These are phyloP conservation scores for Nothoprocta perdicaria DNA, from an alignment of 2,113 vertebrate species.

Conservation along the genomic window DNA sequence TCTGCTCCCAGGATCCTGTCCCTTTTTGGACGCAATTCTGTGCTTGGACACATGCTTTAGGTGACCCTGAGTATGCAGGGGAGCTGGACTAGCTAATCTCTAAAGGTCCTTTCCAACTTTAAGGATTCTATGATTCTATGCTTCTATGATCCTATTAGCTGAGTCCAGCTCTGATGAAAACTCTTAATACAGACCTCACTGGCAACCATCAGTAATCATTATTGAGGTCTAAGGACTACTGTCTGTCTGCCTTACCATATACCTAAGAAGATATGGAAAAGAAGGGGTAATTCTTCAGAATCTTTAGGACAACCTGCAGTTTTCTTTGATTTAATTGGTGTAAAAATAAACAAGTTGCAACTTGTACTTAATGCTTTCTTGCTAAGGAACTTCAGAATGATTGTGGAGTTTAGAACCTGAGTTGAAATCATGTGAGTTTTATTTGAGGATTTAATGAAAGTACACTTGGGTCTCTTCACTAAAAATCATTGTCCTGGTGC, in stretches of 20 bases:
- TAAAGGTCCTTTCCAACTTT: too few relatives aligned
- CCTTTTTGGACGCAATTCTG: too few relatives aligned
- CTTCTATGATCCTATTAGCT: background rate
- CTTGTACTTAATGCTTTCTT: background rate
- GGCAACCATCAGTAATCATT: background rate
- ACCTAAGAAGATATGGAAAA: background rate
- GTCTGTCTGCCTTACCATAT: background rate
- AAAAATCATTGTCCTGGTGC: background rate
- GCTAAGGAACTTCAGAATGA: background rate
- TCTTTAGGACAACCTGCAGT: background rate
- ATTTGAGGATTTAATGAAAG: background rate
- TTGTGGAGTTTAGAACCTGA: background rate
- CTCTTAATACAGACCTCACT: background rate
- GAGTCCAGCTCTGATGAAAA: background rate
- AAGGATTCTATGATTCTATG: background rate
- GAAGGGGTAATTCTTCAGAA: background rate
- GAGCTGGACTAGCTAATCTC: too few relatives aligned
- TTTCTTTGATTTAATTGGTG: background rate
- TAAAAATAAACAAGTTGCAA: background rate
- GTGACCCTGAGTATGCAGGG: too few relatives aligned
- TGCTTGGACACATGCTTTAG: too few relatives aligned
- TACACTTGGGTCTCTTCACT: background rate
- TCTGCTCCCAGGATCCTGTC: background rate
- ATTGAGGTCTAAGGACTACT: fast-evolving
- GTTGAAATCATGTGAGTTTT: background rate